Conservation (phyloP, 2,113 vertebrate species). For the Puffinus mauretanicus region DNA sequence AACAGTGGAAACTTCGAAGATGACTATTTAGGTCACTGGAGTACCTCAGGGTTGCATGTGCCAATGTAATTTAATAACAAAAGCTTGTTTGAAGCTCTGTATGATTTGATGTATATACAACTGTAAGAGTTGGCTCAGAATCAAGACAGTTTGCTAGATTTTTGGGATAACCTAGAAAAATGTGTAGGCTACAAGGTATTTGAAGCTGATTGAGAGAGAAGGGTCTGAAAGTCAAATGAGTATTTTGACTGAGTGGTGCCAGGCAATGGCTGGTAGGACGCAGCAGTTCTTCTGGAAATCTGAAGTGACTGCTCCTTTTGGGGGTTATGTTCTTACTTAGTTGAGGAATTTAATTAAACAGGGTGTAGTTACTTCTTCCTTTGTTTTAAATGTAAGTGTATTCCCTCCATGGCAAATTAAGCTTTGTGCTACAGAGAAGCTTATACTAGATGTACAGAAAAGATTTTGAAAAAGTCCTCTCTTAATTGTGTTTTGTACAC, state of each 20-base stretch:
- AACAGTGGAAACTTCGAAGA: not conserved
- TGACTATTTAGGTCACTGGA: not conserved
- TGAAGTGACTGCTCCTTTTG: not conserved
- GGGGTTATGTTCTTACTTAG: not conserved
- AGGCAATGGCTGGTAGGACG: not conserved
- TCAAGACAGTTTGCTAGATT: not conserved
- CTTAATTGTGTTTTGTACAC: not conserved
- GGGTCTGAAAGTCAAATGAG: not conserved
- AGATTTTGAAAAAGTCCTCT: not conserved
- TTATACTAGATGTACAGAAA: not conserved
- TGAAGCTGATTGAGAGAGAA: not conserved
- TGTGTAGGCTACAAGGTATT: rapidly evolving
- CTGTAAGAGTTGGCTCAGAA: not conserved
- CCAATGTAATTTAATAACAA: not conserved
- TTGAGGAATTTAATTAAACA: not conserved
- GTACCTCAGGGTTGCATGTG: not conserved
- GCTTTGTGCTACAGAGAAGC: not conserved
- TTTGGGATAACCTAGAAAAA: not conserved
- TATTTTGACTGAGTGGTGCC: not conserved
- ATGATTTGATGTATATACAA: not conserved
- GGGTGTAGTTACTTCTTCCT: not conserved
- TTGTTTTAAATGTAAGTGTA: not conserved
- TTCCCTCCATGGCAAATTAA: not conserved
- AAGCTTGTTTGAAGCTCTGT: not conserved
- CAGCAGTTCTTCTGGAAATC: not conserved